Evolutionary conservation across 1,140 invertebrate genomes (phyloP), one percentile per base, ranked within the genome.

Genomic region (Pseudomyrmex sp.): DNA sequence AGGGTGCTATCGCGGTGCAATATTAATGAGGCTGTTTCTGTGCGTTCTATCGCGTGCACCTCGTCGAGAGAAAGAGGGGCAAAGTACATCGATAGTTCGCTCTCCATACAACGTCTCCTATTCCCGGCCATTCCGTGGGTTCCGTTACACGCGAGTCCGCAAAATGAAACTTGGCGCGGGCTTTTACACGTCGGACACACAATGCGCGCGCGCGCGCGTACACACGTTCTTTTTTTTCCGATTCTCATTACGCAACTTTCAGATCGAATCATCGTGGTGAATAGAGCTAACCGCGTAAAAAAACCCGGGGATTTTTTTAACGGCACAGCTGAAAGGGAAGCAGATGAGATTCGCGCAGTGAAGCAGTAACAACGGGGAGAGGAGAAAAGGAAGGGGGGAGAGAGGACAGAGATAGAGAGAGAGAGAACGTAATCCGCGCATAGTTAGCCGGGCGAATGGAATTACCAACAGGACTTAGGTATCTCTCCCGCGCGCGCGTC

Each of bases 21-120:
- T 85, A 83, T 86, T 88, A 88, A 89, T 77, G 88, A 89, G 80
- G 26, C 75, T 63, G 74, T 46, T 83, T 88, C 77, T 88, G 72
- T 85, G 69, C 69, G 23, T 79, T 86, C 87, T 73, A 80, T 85
- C 84, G 87, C 88, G 86, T 86, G 84, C 72, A 5, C 63, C 52
- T n/a, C 0, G 35, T 35, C 35, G 35, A 35, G 35, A 35, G 35
- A 35, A 3, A 2, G 5, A 35, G 35, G 35, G 35, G 10, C 46
- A n/a, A 46, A 46, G 44, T 85, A 56, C 56, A 85, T 65, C 69
- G 70, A 85, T 88, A 80, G 77, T 88, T 72, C 76, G n/a, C 59
- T 77, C 69, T 70, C 48, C 73, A 20, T 79, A 50, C n/a, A 35
- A 35, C 5, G 7, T 52, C 50, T 1, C 4, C 26, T 26, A 26